A percentile compares a stretch with the other conserved stretches of the same genome.
phyloP scores from a whole-genome alignment of 2,797 vertebrate species.

The Simalia tracyae region DNA sequence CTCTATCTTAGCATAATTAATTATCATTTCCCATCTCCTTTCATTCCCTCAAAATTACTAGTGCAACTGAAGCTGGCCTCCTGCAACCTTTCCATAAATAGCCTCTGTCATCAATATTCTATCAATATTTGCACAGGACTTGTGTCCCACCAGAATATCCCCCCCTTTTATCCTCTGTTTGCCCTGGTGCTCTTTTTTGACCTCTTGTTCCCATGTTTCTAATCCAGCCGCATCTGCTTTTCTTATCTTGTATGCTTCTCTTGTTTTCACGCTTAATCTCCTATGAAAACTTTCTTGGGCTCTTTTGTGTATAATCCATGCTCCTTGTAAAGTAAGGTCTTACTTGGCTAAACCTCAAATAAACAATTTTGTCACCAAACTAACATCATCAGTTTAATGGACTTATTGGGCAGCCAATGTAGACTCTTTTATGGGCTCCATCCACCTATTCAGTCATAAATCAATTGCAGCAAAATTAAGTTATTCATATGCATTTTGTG shows the following conservation, averaged over 20 bases:
- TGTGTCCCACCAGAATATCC: constrained; percentile 11
- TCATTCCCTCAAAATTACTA: not conserved
- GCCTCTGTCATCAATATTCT: constrained; percentile 5
- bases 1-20: not conserved
- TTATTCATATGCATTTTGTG: not conserved
- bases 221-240: constrained; percentile 40
- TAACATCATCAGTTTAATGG: not conserved
- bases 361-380: not conserved
- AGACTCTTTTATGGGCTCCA: not conserved
- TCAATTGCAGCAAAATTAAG: not conserved
- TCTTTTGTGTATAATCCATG: constrained; percentile 32
- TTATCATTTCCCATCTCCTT: not conserved
- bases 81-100: constrained; percentile 1
- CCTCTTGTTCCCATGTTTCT: not conserved
- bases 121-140: not conserved
- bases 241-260: constrained; percentile 15
- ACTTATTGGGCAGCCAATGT: not conserved
- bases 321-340: constrained; percentile 22
- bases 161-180: constrained; percentile 31
- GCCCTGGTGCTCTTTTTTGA: constrained; percentile 44
- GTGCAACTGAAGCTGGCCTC: rapidly evolving
- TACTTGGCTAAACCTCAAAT: not conserved
- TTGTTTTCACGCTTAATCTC: constrained; percentile 26
- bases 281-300: constrained; percentile 28
- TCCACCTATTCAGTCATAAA: not conserved